Conservation (phyloP, 2,797 vertebrate species). For the Bovichtus diacanthus region DNA sequence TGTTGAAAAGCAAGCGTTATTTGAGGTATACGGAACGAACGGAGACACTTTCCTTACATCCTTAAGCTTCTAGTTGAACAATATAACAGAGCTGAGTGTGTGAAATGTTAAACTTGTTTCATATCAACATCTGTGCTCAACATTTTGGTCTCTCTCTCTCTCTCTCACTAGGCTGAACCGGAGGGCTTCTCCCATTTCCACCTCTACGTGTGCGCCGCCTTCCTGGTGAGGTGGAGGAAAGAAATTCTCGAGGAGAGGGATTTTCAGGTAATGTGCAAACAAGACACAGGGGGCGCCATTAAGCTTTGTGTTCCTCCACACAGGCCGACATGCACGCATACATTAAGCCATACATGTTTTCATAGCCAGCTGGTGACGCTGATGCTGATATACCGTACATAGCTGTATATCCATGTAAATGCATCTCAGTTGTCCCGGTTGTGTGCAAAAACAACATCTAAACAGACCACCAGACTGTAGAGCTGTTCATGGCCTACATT, state of each 20-base stretch:
- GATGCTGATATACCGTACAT: constrained; percentile 11
- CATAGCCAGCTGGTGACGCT: constrained; percentile 2
- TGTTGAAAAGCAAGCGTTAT: constrained; percentile 24
- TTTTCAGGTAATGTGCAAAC: constrained; percentile 90
- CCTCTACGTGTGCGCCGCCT: constrained; percentile 97
- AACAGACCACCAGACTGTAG: constrained; percentile 32
- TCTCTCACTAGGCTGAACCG: constrained; percentile 90
- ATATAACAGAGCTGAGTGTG: not conserved
- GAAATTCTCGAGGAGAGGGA: constrained; percentile 96
- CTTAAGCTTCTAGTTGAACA: constrained; percentile 7
- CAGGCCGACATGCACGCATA: not conserved
- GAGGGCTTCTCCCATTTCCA: constrained; percentile 99
- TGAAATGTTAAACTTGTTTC: constrained; percentile 24
- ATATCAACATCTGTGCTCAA: constrained; percentile 1
- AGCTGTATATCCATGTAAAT: constrained; percentile 35
- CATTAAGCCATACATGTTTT: not conserved
- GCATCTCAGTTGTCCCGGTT: constrained; percentile 9
- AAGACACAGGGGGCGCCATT: constrained; percentile 8
- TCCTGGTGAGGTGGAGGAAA: constrained; percentile 95
- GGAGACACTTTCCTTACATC: constrained; percentile 1
- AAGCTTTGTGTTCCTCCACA: constrained; percentile 18
- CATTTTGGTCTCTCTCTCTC: not conserved
- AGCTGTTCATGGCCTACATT: constrained; percentile 67
- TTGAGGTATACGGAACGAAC: not conserved
- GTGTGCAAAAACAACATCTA: constrained; percentile 28